Conservation (phyloP, 2,113 vertebrate species). For the Cavia porcellus region DNA sequence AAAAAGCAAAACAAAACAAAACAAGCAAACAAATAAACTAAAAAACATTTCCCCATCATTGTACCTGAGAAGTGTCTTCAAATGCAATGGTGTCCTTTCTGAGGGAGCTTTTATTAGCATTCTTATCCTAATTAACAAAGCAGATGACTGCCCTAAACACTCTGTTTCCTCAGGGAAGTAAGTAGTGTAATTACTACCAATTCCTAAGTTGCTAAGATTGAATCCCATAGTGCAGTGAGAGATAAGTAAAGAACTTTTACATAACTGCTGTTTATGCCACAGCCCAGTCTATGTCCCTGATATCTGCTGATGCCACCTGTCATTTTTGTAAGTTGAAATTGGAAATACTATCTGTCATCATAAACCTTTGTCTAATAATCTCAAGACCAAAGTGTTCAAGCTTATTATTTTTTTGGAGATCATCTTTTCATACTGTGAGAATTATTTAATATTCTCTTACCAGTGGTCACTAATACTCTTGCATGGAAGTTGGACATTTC, state of each 20-base stretch:
- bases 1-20: too few species aligned
- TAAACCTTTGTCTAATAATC: neutral
- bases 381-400: neutral
- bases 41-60: neutral
- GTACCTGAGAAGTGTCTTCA: neutral
- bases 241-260: neutral
- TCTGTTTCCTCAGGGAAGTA: neutral
- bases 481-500: neutral
- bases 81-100: neutral
- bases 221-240: neutral
- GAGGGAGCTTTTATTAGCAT: neutral
- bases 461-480: neutral
- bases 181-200: neutral
- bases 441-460: neutral
- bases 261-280: neutral
- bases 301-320: neutral
- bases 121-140: neutral
- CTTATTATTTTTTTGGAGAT: neutral
- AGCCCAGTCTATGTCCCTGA: neutral
- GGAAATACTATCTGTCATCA: neutral
- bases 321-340: neutral
- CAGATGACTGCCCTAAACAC: neutral
- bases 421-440: neutral
- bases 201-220: neutral
- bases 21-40: too few species aligned